Base-by-base conservation (phyloP, 2,113 vertebrate genomes). In the Corythornis madagascariensis region DNA sequence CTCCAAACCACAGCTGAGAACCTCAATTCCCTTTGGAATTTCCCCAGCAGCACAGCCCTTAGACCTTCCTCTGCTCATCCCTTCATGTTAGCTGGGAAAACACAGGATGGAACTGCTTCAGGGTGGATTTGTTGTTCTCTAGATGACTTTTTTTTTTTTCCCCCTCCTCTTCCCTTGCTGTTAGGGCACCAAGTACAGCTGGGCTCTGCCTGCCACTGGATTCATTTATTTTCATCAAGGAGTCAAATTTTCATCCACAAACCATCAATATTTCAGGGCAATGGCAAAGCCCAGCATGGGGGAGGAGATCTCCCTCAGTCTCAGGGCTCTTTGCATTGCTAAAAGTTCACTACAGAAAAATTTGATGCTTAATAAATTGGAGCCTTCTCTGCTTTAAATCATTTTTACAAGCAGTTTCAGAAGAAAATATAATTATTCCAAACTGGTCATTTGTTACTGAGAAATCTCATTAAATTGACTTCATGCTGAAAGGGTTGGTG, bases 381-480 rank as follows among this genome's bases (percentile, higher is more conserved):
- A 96, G 96, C 69, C 91, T 92, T 92, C 95, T 88, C 93, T 83
- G 92, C 95, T 96, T 97, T 97, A 97, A 98, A 97, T 97, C 95
- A 96, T 97, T 96, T 97, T 95, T 86, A 92, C 94, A 77, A 77
- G 92, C 72, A 22, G 95, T 96, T 84, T 94, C 65, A 3, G 84
- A 89, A 94, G 96, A 95, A 97, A 97, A 98, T 97, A 97, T 97
- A 98, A 98, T 98, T 98, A 98, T 97, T 97, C 97, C 96, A 98
- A 97, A 97, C 97, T 89, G 93, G 96, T 83, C 97, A 95, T 97
- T 98, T 98, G 97, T 97, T 97, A 97, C 96, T 53, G 89, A 93
- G 96, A 88, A 97, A 97, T 97, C 97, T 98, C 97, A 98, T 98
- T 97, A 98, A 96, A 97, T 81, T 9, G 85, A 96, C 92, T 96